Evolutionary conservation across 2,888 invertebrate genomes (phyloP).

Genomic region (Limulus polyphemus): DNA sequence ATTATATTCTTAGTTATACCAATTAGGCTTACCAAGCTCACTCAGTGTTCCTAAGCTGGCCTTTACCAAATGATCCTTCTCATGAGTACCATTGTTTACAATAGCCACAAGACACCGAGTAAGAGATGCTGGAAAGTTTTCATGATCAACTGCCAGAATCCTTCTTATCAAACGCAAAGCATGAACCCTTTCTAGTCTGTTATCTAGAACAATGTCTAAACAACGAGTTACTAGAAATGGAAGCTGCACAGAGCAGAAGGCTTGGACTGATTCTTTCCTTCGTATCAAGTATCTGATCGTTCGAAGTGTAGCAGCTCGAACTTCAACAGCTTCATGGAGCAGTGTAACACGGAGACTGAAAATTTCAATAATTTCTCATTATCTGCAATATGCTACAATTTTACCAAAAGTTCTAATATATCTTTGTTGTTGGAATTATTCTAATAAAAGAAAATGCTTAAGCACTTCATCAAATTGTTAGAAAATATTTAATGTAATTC

Average conservation of each 20-base stretch:
- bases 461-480: background rate
- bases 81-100: slow-evolving; percentile 61
- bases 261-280: slow-evolving; percentile 61
- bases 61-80: slow-evolving; percentile 67
- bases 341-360: slow-evolving; percentile 68
- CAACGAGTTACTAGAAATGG: slow-evolving; percentile 75
- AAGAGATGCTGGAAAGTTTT: slow-evolving; percentile 57
- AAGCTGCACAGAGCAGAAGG: slow-evolving; percentile 65
- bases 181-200: slow-evolving; percentile 68
- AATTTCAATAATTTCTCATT: background rate
- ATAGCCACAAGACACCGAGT: slow-evolving; percentile 69
- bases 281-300: slow-evolving; percentile 71
- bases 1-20: too few species aligned
- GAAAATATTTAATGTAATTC: background rate
- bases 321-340: slow-evolving; percentile 73
- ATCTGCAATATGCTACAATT: too few species aligned
- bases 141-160: slow-evolving; percentile 51
- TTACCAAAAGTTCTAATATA: too few species aligned
- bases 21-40: slow-evolving; percentile 59
- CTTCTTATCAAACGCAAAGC: slow-evolving; percentile 69
- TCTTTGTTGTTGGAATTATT: background rate
- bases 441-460: background rate
- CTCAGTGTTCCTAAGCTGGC: slow-evolving; percentile 76
- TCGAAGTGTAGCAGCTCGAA: slow-evolving; percentile 75
- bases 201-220: slow-evolving; percentile 74